These are phyloP conservation scores for Phania funesta DNA, from an alignment of 2,888 invertebrate species.

Conservation along the genomic window DNA sequence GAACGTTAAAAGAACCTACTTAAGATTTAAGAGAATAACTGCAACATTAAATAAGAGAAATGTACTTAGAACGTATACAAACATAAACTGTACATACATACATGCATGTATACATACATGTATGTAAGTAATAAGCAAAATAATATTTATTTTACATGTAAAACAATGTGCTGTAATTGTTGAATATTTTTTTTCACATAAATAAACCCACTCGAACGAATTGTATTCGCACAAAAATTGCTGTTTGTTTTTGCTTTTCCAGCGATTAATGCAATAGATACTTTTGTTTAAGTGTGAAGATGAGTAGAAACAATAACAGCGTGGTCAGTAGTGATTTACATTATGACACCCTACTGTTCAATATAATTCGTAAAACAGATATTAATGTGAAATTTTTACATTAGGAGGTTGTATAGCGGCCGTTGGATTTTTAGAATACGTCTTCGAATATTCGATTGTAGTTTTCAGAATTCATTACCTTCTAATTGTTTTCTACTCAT, in stretches of 20 bases:
- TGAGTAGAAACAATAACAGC: neutral
- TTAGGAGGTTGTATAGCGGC: too few species aligned
- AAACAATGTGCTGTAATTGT: conserved; percentile 22
- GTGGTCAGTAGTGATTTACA: neutral
- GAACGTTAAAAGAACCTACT: conserved; percentile 18
- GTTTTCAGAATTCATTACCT: too few species aligned
- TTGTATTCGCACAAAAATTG: neutral
- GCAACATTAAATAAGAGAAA: conserved; percentile 46
- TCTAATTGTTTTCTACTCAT: too few species aligned
- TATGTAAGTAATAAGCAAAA: neutral
- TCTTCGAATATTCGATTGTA: too few species aligned
- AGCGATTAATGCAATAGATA: conserved; percentile 4
- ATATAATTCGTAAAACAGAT: neutral
- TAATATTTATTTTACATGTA: conserved; percentile 29
- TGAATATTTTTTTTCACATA: conserved; percentile 12
- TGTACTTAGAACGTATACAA: conserved; percentile 1
- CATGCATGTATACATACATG: neutral
- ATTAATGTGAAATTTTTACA: neutral
- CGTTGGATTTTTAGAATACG: too few species aligned
- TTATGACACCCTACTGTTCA: neutral
- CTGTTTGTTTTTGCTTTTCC: neutral
- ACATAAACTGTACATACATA: neutral
- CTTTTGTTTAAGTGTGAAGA: neutral
- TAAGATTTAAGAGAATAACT: conserved; percentile 51
- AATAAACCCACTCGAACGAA: conserved; percentile 16